Base-by-base conservation (phyloP, 2,888 invertebrate genomes). In the Sphaeridia pumilis region DNA sequence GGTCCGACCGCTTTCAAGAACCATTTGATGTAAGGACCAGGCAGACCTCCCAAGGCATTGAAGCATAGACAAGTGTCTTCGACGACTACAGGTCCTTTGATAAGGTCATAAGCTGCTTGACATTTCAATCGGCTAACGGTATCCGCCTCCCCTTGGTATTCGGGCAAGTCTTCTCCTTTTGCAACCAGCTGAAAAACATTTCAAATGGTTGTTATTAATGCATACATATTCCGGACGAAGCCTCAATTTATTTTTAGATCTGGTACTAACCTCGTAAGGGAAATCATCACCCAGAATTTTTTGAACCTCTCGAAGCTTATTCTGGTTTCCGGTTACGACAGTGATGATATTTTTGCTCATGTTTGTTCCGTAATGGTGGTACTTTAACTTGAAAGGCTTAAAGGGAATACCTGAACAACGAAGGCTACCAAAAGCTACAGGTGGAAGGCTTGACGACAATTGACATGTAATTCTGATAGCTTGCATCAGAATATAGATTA, bases 31-130 rank as follows among this genome's bases (percentile, higher is more conserved):
- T 95, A 95, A 0, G 84, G 84, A 5, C 79, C 81, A 22, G 98
- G 98, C 41, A 98, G 73, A 0, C 93, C 97, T 27, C 83, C 80
- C 35, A 97, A 70, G 0, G 94, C 89, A 70, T 89, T 88, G 67
- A 95, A 98, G 70, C 94, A 90, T 10, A 98, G 74, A 63, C 84
- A 81, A 0, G 95, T 95, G 69, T 98, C 97, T 74, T 97, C 95
- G 3, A 93, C 83, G 24, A 97, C 73, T 0, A 94, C 92, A 0
- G 94, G 90, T 0, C 82, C 84, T 55, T 83, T 77, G 0, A 94
- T 73, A 42, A 78, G 74, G 45, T 78, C 75, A 0, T 81, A 83
- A 0, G 97, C 98, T 66, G 86, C 84, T 66, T 78, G 77, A 69
- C 93, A 94, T 70, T 98, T 98, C 52, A 81, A 81, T 4, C 75